Evolutionary conservation across 2,888 invertebrate species (phyloP).

Genomic region (Coelinius sp.): DNA sequence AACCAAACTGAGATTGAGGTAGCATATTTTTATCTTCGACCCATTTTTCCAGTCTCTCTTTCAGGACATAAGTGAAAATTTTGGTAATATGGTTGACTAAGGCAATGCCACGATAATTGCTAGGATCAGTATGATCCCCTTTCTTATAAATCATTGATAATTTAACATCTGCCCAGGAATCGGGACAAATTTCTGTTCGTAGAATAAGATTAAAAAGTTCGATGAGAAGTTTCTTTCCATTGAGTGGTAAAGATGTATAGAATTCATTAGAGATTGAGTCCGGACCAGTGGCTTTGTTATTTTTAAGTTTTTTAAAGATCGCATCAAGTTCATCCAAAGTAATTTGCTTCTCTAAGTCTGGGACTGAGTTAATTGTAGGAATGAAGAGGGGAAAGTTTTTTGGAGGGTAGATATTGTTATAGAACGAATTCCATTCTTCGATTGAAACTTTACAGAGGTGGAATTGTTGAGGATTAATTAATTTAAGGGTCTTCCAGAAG

Average conservation of each 20-base stretch:
- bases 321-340: too few species aligned
- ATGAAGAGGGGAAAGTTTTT: too few species aligned
- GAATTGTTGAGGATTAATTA: too few species aligned
- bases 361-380: too few species aligned
- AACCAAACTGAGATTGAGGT: slow-evolving; percentile 44
- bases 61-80: slow-evolving; percentile 47
- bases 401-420: too few species aligned
- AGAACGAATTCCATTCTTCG: too few species aligned
- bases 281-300: slow-evolving; percentile 16
- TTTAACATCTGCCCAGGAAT: slow-evolving; percentile 41
- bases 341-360: too few species aligned
- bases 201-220: slow-evolving; percentile 38
- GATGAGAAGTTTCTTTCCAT: neutral
- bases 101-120: slow-evolving; percentile 52
- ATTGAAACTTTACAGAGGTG: too few species aligned
- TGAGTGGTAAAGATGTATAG: slow-evolving; percentile 19
- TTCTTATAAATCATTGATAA: slow-evolving; percentile 51
- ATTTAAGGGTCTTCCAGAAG: too few species aligned
- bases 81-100: slow-evolving; percentile 53
- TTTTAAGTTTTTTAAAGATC: too few species aligned
- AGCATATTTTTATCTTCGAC: slow-evolving; percentile 29
- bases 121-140: slow-evolving; percentile 47
- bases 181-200: slow-evolving; percentile 23
- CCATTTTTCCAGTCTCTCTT: slow-evolving; percentile 37
- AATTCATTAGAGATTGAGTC: slow-evolving; percentile 40